Conservation (phyloP, 2,888 invertebrate genomes). For the Stenotaenia linearis region DNA sequence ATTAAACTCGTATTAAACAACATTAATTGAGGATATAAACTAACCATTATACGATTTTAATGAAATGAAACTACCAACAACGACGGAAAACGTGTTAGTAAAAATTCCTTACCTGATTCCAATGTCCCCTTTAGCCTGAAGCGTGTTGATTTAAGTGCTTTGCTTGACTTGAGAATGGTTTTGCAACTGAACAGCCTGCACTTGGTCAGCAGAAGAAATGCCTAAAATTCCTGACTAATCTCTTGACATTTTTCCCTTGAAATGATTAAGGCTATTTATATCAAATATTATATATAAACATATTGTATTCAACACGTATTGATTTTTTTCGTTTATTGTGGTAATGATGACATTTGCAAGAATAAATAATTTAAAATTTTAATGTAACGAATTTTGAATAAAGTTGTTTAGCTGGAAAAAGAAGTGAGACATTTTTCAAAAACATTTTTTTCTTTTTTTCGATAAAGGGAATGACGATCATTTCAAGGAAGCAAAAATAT, state of each 20-base stretch:
- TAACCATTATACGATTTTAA: not conserved
- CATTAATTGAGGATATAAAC: not conserved
- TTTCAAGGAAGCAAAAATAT: not conserved
- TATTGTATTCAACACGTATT: not conserved
- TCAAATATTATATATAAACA: not conserved
- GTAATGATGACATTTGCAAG: too few species aligned
- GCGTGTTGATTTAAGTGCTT: conserved; percentile 6
- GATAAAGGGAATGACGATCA: too few species aligned
- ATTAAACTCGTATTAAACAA: not conserved
- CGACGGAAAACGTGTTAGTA: not conserved
- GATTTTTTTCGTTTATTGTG: not conserved
- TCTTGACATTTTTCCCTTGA: not conserved
- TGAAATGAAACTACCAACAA: not conserved
- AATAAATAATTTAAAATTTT: too few species aligned
- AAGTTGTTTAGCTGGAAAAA: too few species aligned
- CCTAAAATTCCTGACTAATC: not conserved
- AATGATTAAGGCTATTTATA: conserved; percentile 2
- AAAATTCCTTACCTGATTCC: conserved; percentile 7
- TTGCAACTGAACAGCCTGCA: conserved; percentile 3
- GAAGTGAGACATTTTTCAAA: too few species aligned
- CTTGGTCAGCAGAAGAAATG: conserved; percentile 4
- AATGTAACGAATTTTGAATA: too few species aligned
- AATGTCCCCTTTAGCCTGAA: conserved; percentile 1
- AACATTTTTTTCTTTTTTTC: too few species aligned
- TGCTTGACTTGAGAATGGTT: conserved; percentile 13